A percentile compares a stretch with the other conserved stretches of the same genome.
Evolutionary conservation across 2,113 vertebrate genomes (phyloP).

Genomic region (Trichomycterus rosablanca): DNA sequence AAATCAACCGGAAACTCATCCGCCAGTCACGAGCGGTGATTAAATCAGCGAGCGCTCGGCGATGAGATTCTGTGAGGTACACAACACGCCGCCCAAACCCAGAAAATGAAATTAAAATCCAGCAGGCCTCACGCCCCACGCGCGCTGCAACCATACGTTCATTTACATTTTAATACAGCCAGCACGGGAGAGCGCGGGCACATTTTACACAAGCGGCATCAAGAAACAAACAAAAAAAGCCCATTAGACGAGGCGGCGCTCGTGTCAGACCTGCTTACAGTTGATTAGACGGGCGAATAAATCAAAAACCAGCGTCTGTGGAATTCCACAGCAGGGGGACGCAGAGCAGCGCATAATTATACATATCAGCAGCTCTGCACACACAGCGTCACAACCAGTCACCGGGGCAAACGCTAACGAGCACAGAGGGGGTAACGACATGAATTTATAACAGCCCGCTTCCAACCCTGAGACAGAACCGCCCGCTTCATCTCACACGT

Average conservation of each 20-base stretch:
- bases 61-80: no score
- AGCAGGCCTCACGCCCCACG: no score
- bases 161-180: no score
- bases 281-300: not conserved
- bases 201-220: not conserved
- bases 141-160: no score
- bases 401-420: not conserved
- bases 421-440: not conserved
- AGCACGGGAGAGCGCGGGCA: not conserved
- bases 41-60: no score
- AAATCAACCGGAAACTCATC: no score
- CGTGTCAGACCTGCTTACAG: constrained; percentile 5
- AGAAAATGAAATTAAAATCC: no score
- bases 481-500: not conserved
- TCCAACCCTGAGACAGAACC: not conserved
- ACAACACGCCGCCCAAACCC: no score
- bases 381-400: not conserved
- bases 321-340: constrained; percentile 4
- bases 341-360: not conserved
- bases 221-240: not conserved
- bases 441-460: not conserved
- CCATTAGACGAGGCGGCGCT: constrained; percentile 4
- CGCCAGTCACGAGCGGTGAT: no score
- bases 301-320: constrained; percentile 1
- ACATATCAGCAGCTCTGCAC: not conserved